A percentile compares a stretch with the other conserved stretches of the same genome.
These are phyloP conservation scores for Megalops cyprinoides DNA, from an alignment of 2,797 vertebrate species.

Conservation along the genomic window DNA sequence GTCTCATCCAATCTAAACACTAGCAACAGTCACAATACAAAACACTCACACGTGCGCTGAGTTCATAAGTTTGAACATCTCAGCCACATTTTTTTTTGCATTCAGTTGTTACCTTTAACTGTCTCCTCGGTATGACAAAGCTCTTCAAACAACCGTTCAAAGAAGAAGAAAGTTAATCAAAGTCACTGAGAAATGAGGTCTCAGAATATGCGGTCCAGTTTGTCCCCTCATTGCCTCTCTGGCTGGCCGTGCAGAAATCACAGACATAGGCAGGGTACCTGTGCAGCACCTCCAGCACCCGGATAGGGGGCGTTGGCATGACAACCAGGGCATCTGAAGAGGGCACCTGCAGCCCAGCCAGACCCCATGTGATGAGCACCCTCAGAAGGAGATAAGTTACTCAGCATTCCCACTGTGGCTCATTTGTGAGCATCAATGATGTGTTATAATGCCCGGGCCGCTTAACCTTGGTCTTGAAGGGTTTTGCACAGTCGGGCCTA, in stretches of 20 bases:
- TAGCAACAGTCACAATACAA: conserved; percentile 33
- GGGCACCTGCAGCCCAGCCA: not conserved
- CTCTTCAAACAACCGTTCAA: not conserved
- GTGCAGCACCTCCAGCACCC: too few species aligned
- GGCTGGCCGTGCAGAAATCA: not conserved
- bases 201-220: too few species aligned
- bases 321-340: too few species aligned
- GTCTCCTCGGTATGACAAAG: not conserved
- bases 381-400: not conserved
- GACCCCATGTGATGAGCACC: not conserved
- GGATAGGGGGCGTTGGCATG: not conserved
- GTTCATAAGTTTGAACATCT: conserved; percentile 44
- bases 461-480: not conserved
- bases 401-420: not conserved
- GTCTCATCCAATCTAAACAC: conserved; percentile 31
- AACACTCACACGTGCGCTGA: conserved; percentile 24
- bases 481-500: conserved; percentile 30
- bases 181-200: too few species aligned
- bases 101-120: not conserved
- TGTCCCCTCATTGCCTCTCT: too few species aligned
- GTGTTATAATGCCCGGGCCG: not conserved
- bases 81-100: conserved; percentile 21
- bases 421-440: not conserved
- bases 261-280: not conserved
- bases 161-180: not conserved